Percentiles rank a stretch among this genome's conserved stretches.
Conservation (phyloP, 2,797 vertebrate genomes). For the Gallinago solitaria region DNA sequence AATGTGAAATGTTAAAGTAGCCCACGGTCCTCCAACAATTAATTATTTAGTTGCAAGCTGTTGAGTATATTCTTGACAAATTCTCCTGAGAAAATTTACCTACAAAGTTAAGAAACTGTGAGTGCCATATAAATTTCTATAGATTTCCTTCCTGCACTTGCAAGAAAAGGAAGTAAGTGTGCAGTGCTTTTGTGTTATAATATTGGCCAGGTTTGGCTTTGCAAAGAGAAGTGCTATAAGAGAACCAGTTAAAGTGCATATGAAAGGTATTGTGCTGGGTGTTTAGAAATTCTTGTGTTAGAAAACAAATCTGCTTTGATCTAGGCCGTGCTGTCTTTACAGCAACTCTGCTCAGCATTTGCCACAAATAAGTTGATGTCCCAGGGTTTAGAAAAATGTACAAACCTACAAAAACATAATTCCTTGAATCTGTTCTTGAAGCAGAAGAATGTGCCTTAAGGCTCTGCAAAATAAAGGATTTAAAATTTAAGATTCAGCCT, state of each 20-base stretch:
- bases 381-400: neutral
- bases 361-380: neutral
- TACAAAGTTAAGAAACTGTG: neutral
- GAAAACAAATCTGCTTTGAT: neutral
- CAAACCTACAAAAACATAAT: neutral
- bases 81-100: neutral
- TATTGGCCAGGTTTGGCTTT: neutral
- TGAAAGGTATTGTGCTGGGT: neutral
- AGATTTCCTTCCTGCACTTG: neutral
- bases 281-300: neutral
- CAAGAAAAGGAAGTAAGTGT: neutral
- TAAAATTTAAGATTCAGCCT: conserved; percentile 42
- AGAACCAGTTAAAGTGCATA: neutral
- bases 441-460: neutral
- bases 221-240: neutral
- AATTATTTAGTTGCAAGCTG: conserved; percentile 2
- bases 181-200: neutral
- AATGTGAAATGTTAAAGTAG: neutral
- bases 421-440: neutral
- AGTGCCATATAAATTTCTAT: neutral
- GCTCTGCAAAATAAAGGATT: neutral
- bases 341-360: neutral
- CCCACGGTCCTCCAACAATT: neutral
- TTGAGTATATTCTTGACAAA: neutral
- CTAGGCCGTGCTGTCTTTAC: neutral